Evolutionary conservation across 1,140 invertebrate species (phyloP), one percentile per base, ranked within the genome.

Genomic region (Zaprionus capensis): DNA sequence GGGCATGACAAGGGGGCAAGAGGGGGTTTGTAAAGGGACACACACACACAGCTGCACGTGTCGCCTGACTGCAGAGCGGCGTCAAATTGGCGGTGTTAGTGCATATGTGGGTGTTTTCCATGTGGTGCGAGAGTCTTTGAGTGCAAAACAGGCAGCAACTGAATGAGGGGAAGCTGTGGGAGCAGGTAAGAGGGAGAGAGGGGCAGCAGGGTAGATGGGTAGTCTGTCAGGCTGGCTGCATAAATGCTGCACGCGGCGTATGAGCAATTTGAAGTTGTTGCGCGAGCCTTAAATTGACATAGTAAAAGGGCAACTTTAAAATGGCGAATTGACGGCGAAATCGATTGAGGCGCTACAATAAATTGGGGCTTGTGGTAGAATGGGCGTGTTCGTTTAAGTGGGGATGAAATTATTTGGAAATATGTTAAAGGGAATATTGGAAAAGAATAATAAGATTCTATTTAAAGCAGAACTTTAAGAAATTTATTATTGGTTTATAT

Each of bases 61-160:
- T 24, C 61, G 41, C 5, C 55, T 65, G 34, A 55, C 69, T 46
- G 41, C 41, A 17, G n/a, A 73, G 69, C 83, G 84, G 84, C 81
- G 80, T 87, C 83, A 88, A 88, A 88, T 88, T 88, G 84, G 84
- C 84, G 84, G 84, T 88, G 84, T 88, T 88, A 90, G 84, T 88
- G 78, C 81, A 81, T 76, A 90, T 88, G 81, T 88, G 84, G 85
- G 84, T 90, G 84, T 84, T 72, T 75, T 80, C 65, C 58, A 78
- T 78, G 68, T 64, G 77, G 75, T 72, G n/a, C n/a, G 41, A 46
- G 71, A 58, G 70, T 62, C 61, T 66, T 51, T 58, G 63, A 71
- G 62, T 71, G 61, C 66, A 64, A 71, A 31, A 36, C 36, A 51
- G n/a, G 15, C 34, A 5, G 12, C 17, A 34, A 34, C 22, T 5